Conservation (phyloP, 2,888 invertebrate species). For the Arctia plantaginis region DNA sequence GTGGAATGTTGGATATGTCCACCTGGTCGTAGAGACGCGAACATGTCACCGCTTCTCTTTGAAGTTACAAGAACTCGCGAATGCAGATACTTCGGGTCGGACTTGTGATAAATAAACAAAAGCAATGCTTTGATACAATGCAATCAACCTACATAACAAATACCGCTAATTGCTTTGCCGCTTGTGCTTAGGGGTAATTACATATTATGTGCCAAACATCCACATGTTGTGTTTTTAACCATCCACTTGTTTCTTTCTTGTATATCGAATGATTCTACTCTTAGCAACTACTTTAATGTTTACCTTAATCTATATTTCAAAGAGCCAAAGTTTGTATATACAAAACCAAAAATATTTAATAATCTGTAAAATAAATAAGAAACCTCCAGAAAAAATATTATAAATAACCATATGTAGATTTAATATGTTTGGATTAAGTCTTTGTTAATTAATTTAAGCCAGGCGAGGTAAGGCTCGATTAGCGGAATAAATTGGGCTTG, state of each 20-base stretch:
- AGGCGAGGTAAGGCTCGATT: constrained; percentile 79
- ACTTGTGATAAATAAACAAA: constrained; percentile 58
- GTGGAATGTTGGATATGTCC: constrained; percentile 70
- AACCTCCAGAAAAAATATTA: constrained; percentile 5
- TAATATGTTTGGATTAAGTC: constrained; percentile 70
- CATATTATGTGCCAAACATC: constrained; percentile 21
- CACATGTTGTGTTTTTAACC: not conserved
- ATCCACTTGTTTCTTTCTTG: not conserved
- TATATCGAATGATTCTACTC: not conserved
- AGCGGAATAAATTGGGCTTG: constrained; percentile 83
- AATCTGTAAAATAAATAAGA: not conserved
- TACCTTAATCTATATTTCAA: not conserved
- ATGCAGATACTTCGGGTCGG: constrained; percentile 50
- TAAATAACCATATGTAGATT: constrained; percentile 56
- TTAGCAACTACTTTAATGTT: not conserved
- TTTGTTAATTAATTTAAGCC: constrained; percentile 81
- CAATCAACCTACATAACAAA: constrained; percentile 66
- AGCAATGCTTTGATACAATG: constrained; percentile 50
- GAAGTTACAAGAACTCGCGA: constrained; percentile 59
- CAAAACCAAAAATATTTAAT: not conserved
- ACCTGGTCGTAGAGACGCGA: constrained; percentile 75
- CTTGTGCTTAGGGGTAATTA: constrained; percentile 34
- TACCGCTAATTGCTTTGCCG: constrained; percentile 60
- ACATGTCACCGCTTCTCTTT: constrained; percentile 67
- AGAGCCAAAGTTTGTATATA: not conserved